Conservation (phyloP, 2,113 vertebrate species). For the Polypterus senegalus region DNA sequence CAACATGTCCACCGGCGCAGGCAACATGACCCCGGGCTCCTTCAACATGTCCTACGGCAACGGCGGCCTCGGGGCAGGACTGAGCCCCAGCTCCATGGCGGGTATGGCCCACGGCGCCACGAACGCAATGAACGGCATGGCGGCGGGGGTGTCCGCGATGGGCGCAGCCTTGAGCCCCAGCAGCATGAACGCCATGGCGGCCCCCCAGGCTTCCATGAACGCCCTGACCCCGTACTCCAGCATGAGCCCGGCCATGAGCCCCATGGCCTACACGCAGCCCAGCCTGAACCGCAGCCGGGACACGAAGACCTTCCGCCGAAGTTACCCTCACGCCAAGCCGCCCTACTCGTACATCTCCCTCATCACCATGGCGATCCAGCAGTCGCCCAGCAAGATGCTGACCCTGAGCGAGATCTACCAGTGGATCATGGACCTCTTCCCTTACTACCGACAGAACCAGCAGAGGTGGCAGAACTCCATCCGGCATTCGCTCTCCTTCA, state of each 20-base stretch:
- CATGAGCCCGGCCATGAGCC: constrained; percentile 83
- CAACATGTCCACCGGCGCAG: constrained; percentile 60
- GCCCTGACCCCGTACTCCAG: constrained; percentile 70
- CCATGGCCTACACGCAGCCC: constrained; percentile 71
- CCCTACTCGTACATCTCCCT: constrained; percentile 97
- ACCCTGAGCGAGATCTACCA: constrained; percentile 96
- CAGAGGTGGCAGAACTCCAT: constrained; percentile 98
- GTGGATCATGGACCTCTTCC: constrained; percentile 98
- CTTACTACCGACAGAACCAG: constrained; percentile 92
- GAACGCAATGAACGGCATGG: constrained; percentile 67
- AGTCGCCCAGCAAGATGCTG: constrained; percentile 91
- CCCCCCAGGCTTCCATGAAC: constrained; percentile 74
- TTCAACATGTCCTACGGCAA: constrained; percentile 97
- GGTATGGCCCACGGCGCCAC: constrained; percentile 58
- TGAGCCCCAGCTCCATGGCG: constrained; percentile 63
- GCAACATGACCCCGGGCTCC: constrained; percentile 77
- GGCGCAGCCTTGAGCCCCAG: constrained; percentile 74
- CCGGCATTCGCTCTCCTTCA: constrained; percentile 92
- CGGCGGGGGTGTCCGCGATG: constrained; percentile 64
- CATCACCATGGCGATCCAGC: constrained; percentile 98
- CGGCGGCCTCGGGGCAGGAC: constrained; percentile 61
- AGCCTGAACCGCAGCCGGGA: constrained; percentile 69
- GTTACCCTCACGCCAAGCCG: constrained; percentile 91
- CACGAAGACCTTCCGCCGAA: constrained; percentile 80
- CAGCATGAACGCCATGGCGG: constrained; percentile 65